Conservation (phyloP, 2,113 vertebrate species). For the Scortum barcoo region DNA sequence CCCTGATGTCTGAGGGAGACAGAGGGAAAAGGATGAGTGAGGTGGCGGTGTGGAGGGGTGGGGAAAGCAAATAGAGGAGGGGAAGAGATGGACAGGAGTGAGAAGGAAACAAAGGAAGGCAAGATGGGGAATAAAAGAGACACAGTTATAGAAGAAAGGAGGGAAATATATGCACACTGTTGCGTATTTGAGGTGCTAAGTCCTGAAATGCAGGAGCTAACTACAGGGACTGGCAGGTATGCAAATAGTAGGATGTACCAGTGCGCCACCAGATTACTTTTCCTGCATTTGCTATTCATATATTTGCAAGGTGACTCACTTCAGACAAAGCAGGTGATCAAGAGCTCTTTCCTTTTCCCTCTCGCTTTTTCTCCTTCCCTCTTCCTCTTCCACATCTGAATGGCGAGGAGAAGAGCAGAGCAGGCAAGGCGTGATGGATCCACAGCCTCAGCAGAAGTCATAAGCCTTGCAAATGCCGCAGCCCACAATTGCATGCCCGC, state of each 20-base stretch:
- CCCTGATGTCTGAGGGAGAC: constrained; percentile 73
- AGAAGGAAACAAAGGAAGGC: constrained; percentile 60
- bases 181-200: constrained; percentile 74
- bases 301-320: constrained; percentile 90
- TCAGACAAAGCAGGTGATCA: constrained; percentile 87
- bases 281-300: constrained; percentile 88
- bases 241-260: constrained; percentile 84
- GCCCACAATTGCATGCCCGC: constrained; percentile 74
- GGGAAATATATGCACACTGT: constrained; percentile 70
- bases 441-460: constrained; percentile 80
- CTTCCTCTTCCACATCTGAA: constrained; percentile 57
- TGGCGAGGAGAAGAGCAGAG: constrained; percentile 61
- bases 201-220: constrained; percentile 75
- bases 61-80: constrained; percentile 42
- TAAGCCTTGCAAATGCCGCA: constrained; percentile 80
- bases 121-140: constrained; percentile 34
- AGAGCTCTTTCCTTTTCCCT: constrained; percentile 72
- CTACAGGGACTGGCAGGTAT: constrained; percentile 84
- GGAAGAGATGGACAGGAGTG: constrained; percentile 54
- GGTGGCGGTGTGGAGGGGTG: constrained; percentile 21
- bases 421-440: constrained; percentile 73
- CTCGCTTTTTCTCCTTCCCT: constrained; percentile 47
- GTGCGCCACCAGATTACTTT: constrained; percentile 84
- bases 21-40: constrained; percentile 56
- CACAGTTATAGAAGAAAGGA: constrained; percentile 27